phyloP scores from a whole-genome alignment of 1,140 invertebrate species.

The Maniola jurtina region DNA sequence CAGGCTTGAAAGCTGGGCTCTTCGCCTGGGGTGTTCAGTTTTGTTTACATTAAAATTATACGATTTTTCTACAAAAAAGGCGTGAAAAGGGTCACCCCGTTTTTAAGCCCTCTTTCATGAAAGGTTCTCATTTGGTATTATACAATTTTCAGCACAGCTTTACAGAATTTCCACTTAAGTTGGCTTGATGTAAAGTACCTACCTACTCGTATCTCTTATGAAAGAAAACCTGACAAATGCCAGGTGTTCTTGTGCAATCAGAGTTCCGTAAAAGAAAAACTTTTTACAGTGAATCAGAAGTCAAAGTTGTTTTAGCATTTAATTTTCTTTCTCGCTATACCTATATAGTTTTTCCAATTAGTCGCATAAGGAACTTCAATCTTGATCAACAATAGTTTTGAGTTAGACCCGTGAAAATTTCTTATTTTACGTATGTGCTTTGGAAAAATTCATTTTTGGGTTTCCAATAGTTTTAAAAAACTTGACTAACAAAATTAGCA shows the following conservation, averaged over 20 bases:
- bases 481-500: too few species aligned
- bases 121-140: not conserved
- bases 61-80: conserved; percentile 21
- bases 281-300: too few species aligned
- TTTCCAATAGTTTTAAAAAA: too few species aligned
- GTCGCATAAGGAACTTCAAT: too few species aligned
- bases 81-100: conserved; percentile 13
- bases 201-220: not conserved
- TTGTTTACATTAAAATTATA: conserved; percentile 26
- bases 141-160: not conserved
- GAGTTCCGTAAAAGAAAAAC: not conserved
- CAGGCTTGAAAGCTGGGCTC: conserved; percentile 15
- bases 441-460: too few species aligned
- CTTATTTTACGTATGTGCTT: too few species aligned
- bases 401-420: too few species aligned
- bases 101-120: not conserved
- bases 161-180: not conserved
- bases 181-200: not conserved
- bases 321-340: too few species aligned
- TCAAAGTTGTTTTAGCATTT: too few species aligned
- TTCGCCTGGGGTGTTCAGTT: conserved; percentile 13
- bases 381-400: too few species aligned
- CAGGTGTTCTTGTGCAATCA: not conserved
- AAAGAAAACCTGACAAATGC: not conserved
- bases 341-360: too few species aligned